Base-by-base conservation (phyloP, 2,888 invertebrate species). In the Drosophila anomelani region DNA sequence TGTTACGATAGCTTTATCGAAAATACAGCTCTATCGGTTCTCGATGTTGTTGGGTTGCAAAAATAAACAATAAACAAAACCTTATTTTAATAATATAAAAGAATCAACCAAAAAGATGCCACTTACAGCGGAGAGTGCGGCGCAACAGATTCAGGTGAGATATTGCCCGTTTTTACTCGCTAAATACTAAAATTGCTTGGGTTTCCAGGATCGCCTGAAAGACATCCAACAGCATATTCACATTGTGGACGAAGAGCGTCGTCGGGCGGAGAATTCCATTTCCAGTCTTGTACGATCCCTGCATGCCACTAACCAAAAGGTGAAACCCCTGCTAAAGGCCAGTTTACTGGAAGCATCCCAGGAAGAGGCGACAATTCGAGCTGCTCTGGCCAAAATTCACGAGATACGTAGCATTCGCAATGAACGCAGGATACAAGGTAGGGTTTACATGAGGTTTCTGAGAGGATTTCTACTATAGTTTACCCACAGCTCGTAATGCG, bases 371-470 rank as follows among this genome's bases (percentile, higher is more conserved):
- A 93, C 96, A 0, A 94, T 98, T 13, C 94, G 98, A 9, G 95
- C 96, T 75, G 97, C 98, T 0, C 92, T 98, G 34, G 95, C 96
- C 26, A 96, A 97, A 90, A 98, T 99, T 59, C 96, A 96, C 85
- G 98, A 98, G 92, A 98, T 98, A 64, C 94, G 98, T 51, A 95
- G 95, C 36, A 97, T 98, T 38, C 95, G 97, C 87, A 97, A 98
- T 92, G 98, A 98, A 89, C 94, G 97, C 54, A 94, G 98, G 71
- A 96, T 97, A 87, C 97, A 96, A 93, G 73, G 76, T 76, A 15
- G 15, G 64, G n/a, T 9, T 1, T 1, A 9, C 1, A 3, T 9
- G 0, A 1, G 4, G 1, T 32, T 29, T n/a, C 0, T 3, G 5
- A 10, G 3, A 13, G 3, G 7, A 20, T 5, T 36, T 32, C n/a